Evolutionary conservation across 2,888 invertebrate species (phyloP).

Genomic region (Allolobophora icterica): DNA sequence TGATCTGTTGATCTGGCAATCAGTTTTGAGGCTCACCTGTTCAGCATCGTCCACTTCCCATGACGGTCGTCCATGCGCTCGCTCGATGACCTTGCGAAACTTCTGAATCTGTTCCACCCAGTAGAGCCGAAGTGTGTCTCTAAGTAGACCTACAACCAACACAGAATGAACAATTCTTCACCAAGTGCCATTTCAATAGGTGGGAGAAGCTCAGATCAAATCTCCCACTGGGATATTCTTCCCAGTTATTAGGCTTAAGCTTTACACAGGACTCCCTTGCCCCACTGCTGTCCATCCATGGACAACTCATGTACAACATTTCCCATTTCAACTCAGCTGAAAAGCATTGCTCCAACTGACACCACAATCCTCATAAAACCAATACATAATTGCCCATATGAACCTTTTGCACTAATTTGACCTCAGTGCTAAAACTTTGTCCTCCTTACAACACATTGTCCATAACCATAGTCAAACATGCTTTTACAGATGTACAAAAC

Average conservation of each 20-base stretch:
- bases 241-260: too few relatives aligned
- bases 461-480: not conserved
- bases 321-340: too few relatives aligned
- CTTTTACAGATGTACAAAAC: not conserved
- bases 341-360: too few relatives aligned
- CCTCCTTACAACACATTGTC: not conserved
- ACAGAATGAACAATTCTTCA: not conserved
- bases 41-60: slow-evolving; percentile 22
- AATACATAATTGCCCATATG: not conserved
- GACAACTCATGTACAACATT: too few relatives aligned
- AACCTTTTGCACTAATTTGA: not conserved
- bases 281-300: too few relatives aligned
- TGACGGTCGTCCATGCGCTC: not conserved
- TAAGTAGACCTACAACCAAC: slow-evolving; percentile 12
- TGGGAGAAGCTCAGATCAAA: not conserved
- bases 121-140: slow-evolving; percentile 9
- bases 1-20: not conserved
- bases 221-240: too few relatives aligned
- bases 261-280: too few relatives aligned
- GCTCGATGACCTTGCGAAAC: not conserved
- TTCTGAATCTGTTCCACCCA: slow-evolving; percentile 21
- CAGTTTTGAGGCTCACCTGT: not conserved
- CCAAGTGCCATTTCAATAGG: not conserved
- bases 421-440: not conserved
- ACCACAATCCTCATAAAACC: not conserved